Evolutionary conservation across 2,888 invertebrate species (phyloP).

Genomic region (Eristalis arbustorum): DNA sequence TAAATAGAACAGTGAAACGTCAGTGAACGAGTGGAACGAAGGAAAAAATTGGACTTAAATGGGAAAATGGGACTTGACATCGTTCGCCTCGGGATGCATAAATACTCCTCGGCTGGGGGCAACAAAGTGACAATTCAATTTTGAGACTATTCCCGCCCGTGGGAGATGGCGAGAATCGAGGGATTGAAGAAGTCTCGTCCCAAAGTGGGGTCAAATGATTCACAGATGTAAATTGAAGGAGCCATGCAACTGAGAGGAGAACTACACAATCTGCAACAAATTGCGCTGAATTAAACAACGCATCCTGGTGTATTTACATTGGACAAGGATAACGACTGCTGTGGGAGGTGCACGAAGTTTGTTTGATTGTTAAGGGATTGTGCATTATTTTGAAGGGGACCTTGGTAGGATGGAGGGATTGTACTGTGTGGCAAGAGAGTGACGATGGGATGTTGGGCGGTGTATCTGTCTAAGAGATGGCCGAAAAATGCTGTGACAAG

Average conservation of each 20-base stretch:
- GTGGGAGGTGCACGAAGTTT: not conserved
- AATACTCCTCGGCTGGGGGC: conserved; percentile 3
- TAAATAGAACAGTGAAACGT: conserved; percentile 4
- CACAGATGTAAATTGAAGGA: conserved; percentile 11
- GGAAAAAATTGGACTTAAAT: too few species aligned
- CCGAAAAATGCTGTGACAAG: too few species aligned
- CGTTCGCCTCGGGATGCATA: conserved; percentile 9
- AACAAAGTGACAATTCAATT: conserved; percentile 49
- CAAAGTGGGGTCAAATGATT: not conserved
- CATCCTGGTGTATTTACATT: conserved; percentile 18
- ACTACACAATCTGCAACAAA: conserved; percentile 32
- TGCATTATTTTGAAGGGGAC: not conserved
- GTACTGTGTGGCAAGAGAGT: not conserved
- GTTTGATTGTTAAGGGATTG: not conserved
- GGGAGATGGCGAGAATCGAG: not conserved
- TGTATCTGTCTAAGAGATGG: too few species aligned
- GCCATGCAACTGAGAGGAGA: not conserved
- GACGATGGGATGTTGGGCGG: too few species aligned
- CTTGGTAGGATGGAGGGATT: not conserved
- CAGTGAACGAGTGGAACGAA: not conserved
- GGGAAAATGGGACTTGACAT: not conserved
- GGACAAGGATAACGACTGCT: conserved; percentile 32
- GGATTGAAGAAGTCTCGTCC: conserved; percentile 16
- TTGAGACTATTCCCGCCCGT: conserved; percentile 11
- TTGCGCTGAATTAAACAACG: conserved; percentile 7